Base-by-base conservation (phyloP, 2,113 vertebrate genomes). In the Nipponia nippon region DNA sequence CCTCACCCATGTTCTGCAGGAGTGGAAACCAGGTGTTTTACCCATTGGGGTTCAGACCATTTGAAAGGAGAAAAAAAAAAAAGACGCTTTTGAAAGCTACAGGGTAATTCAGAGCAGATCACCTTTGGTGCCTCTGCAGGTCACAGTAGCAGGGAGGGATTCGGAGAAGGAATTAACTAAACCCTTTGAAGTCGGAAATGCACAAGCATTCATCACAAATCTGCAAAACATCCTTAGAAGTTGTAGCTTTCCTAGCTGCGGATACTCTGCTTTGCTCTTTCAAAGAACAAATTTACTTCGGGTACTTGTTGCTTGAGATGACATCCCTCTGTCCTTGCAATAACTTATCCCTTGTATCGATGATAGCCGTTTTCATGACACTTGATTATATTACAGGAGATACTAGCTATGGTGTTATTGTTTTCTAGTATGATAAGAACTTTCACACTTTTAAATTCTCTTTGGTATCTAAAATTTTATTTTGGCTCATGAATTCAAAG, bases 1-100 rank as follows among this genome's bases (percentile, higher is more conserved):
- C 77, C 40, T 81, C 14, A 0, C 4, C 40, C 14, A n/a, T 3
- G 0, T 1, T 0, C 7, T 4, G 22, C 2, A 11, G 53, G 47
- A 34, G 6, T 4, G 34, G 44, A 32, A 69, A 52, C 0, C 11
- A 53, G 26, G 10, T 0, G 3, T 25, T 72, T 16, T 27, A 8
- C 18, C 61, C 26, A 3, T 0, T 1, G 2, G 47, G 34, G 7
- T 18, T 66, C 10, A 56, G 65, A 42, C 5, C 12, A 14, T 1
- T 38, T 4, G 7, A 63, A 44, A 80, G 20, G 23, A 27, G 6
- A 13, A 12, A 21, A 22, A 20, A 5, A 7, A 6, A 25, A 26
- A 16, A 42, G 21, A 40, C 21, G 63, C 8, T 34, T 65, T 58
- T 63, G 29, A 47, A 77, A 62, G 55, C 55, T 25, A 21, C 9